Base-by-base conservation (phyloP, 2,888 invertebrate genomes). In the Sinohyriopsis cumingii region DNA sequence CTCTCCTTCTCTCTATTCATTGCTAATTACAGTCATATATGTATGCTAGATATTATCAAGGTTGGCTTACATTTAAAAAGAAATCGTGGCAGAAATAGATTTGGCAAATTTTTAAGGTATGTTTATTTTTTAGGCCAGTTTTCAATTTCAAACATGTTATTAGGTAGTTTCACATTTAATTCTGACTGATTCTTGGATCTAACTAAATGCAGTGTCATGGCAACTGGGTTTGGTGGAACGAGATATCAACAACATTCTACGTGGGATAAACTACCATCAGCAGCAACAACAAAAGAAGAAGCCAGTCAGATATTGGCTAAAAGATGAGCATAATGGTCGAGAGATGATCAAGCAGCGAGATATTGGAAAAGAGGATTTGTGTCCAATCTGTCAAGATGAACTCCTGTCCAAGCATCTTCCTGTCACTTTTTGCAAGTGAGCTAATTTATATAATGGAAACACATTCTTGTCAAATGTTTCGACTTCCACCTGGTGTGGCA, bases 311-410 rank as follows among this genome's bases (percentile, higher is more conserved):
- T 75, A 75, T 20, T 75, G 75, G 25, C 53, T 75, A 25, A 75
- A 75, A 59, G 77, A 76, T 7, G 76, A 77, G 28, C 71, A 75
- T 63, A 85, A 83, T 73, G 84, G 83, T 20, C 74, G 82, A 63
- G 74, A 78, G 59, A 69, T 77, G 9, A 76, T 86, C 19, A 79
- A 83, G 56, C 89, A 89, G 73, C 78, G 89, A 72, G 86, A 85
- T 15, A 87, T 90, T 65, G 77, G 80, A 5, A 83, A 84, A 15
- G 89, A 89, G 61, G 90, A 90, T 79, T 87, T 89, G 1, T 90
- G 90, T 75, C 90, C 90, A 1, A 90, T 90, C 24, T 90, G 90
- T 81, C 90, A 90, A 71, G 90, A 90, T 65, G 89, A 90, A 68
- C 76, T 90, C 24, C 71, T 90, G 55, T 81, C 74, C 12, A 89